phyloP scores from a whole-genome alignment of 2,797 vertebrate species.

The Hemitrygon akajei region DNA sequence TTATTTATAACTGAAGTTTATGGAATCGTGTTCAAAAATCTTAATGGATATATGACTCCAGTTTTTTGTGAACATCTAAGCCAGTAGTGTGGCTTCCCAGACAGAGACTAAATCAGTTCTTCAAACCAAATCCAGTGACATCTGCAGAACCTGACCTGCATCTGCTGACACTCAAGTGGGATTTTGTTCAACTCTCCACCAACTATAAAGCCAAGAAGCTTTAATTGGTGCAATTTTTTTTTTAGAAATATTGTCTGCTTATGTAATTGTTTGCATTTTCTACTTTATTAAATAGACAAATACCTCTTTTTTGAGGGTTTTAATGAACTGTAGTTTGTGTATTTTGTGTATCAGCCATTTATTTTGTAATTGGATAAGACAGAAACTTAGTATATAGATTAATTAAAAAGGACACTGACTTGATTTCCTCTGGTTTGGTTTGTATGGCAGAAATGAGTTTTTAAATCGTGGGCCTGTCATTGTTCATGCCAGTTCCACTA shows the following conservation, averaged over 20 bases:
- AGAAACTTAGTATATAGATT: background rate
- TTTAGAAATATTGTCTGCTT: background rate
- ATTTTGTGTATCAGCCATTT: background rate
- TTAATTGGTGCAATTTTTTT: background rate
- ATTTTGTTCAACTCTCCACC: background rate
- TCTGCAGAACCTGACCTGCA: background rate
- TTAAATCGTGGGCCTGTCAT: too few relatives aligned
- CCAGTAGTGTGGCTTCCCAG: background rate
- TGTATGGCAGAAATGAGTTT: background rate
- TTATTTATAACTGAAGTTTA: constrained; percentile 88
- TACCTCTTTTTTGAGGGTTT: constrained; percentile 1
- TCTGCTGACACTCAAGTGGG: background rate
- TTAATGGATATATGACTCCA: background rate
- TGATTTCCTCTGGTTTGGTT: background rate
- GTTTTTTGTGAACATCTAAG: background rate
- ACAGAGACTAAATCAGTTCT: background rate
- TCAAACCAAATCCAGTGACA: background rate
- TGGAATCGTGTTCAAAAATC: constrained; percentile 37
- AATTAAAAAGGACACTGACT: background rate
- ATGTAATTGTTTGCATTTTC: constrained; percentile 34
- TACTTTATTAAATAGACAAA: constrained; percentile 35
- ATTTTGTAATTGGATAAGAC: background rate
- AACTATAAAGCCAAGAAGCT: background rate
- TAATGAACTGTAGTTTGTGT: background rate
- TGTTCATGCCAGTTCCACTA: too few relatives aligned